Evolutionary conservation across 2,888 invertebrate genomes (phyloP).

Genomic region (Creontiades dilutus): DNA sequence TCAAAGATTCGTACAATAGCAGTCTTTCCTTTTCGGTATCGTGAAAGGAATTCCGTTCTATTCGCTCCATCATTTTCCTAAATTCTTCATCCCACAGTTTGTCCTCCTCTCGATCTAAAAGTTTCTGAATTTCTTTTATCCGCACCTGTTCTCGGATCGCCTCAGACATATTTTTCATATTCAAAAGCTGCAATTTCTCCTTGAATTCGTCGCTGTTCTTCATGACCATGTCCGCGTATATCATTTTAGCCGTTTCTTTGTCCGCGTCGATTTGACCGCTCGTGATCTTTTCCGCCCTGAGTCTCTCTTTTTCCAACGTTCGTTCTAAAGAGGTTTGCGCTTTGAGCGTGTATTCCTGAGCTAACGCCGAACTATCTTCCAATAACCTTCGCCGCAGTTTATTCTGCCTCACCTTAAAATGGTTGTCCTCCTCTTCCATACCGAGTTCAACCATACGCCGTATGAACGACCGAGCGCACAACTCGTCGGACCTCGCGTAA

Average conservation of each 20-base stretch:
- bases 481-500: neutral
- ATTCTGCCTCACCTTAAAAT: constrained; percentile 69
- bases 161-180: constrained; percentile 30
- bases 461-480: neutral
- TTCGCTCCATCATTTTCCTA: neutral
- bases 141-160: constrained; percentile 67
- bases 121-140: constrained; percentile 57
- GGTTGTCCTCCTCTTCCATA: constrained; percentile 61
- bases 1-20: neutral
- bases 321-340: constrained; percentile 60
- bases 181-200: constrained; percentile 8
- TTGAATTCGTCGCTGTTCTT: constrained; percentile 59
- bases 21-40: neutral
- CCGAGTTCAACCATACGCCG: constrained; percentile 34
- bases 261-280: neutral
- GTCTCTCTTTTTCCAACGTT: constrained; percentile 50
- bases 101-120: constrained; percentile 59
- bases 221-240: constrained; percentile 23
- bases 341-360: constrained; percentile 67
- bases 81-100: constrained; percentile 41
- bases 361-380: constrained; percentile 63
- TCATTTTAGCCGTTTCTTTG: constrained; percentile 16
- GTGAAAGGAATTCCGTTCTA: neutral
- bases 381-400: constrained; percentile 54
- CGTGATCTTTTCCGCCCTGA: constrained; percentile 59